These are phyloP conservation scores for Conus ventricosus DNA, from an alignment of 1,140 invertebrate genomes.

Conservation along the genomic window DNA sequence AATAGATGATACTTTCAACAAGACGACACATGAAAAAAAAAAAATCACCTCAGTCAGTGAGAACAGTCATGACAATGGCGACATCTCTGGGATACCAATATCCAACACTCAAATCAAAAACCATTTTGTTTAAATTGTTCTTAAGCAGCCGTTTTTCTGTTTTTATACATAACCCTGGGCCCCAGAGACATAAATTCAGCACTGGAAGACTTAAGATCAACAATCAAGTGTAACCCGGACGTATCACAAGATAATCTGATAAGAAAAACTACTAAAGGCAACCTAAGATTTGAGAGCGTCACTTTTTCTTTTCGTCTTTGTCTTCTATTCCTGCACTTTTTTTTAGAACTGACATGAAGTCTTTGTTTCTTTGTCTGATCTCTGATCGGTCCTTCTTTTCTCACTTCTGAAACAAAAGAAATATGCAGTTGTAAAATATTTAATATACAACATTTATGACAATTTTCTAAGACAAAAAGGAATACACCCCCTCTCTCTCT, in stretches of 20 bases:
- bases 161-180: neutral
- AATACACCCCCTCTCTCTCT: neutral
- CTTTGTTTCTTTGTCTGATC: neutral
- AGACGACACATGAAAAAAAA: neutral
- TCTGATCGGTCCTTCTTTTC: neutral
- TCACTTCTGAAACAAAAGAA: neutral
- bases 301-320: neutral
- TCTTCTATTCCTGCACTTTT: conserved; percentile 9
- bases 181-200: neutral
- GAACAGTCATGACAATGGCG: neutral
- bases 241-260: neutral
- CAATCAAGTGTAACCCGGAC: neutral
- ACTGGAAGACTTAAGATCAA: neutral
- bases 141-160: neutral
- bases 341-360: neutral
- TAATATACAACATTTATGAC: neutral
- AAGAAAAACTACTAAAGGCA: too few relatives aligned
- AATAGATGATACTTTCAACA: neutral
- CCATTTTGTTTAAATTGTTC: neutral
- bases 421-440: neutral
- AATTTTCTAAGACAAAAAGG: neutral
- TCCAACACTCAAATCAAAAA: too few relatives aligned
- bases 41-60: neutral
- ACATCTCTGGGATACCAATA: too few relatives aligned
- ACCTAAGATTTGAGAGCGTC: neutral